A percentile compares a stretch with the other conserved stretches of the same genome.
phyloP scores from a whole-genome alignment of 2,113 vertebrate species.

The Hypanus sabinus region DNA sequence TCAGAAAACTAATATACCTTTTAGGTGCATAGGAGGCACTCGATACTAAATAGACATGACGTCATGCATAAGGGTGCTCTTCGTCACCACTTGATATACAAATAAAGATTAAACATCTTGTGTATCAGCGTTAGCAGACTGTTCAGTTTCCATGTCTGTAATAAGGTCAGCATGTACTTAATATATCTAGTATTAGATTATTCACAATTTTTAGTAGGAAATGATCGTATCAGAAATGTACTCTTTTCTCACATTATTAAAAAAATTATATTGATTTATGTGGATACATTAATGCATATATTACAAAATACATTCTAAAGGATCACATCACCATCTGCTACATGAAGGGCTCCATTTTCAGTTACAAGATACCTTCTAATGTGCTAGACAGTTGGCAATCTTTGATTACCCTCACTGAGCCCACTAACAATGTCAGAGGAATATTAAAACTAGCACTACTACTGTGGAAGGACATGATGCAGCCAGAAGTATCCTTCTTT shows the following conservation, averaged over 20 bases:
- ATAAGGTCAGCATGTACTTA: background rate
- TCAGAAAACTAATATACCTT: background rate
- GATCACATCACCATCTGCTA: constrained; percentile 24
- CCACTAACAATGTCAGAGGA: constrained; percentile 27
- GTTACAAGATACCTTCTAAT: constrained; percentile 38
- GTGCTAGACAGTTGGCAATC: constrained; percentile 31
- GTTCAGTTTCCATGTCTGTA: background rate
- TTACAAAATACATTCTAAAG: constrained; percentile 34
- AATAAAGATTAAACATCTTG: background rate
- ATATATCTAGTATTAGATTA: background rate
- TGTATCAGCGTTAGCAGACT: background rate
- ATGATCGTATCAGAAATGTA: background rate
- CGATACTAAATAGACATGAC: background rate
- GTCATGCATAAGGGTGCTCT: background rate
- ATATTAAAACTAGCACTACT: background rate
- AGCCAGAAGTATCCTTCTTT: background rate
- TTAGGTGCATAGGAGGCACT: background rate
- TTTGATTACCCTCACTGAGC: constrained; percentile 15
- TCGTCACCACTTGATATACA: background rate
- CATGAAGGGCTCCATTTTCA: constrained; percentile 40
- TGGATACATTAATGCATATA: constrained; percentile 27
- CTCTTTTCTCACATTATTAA: background rate
- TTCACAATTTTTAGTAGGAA: constrained; percentile 22
- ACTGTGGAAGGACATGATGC: background rate
- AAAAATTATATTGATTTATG: constrained; percentile 1